A percentile compares a stretch with the other conserved stretches of the same genome.
Evolutionary conservation across 2,113 vertebrate species (phyloP).

Genomic region (Pygoscelis antarcticus): DNA sequence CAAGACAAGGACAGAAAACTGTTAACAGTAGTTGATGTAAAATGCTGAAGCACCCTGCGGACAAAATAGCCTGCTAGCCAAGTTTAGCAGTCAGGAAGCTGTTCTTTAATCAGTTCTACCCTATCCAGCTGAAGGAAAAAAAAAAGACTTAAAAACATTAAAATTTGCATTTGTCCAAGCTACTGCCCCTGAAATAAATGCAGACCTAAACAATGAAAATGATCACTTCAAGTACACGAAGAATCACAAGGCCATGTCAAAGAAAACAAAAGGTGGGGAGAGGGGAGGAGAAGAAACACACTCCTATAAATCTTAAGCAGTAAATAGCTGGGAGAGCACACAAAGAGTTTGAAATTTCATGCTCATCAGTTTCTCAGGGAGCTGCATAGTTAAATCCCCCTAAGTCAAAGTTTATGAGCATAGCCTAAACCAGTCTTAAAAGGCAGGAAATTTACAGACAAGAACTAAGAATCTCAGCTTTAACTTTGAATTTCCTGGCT

Average conservation of each 20-base stretch:
- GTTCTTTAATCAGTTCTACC: neutral
- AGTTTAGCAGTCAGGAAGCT: neutral
- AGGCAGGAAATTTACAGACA: conserved; percentile 64
- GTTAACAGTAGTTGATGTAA: neutral
- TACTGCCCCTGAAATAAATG: neutral
- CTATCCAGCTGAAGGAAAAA: neutral
- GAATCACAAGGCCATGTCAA: neutral
- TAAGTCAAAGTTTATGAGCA: neutral
- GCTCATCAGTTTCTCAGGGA: conserved; percentile 10
- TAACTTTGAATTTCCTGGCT: conserved; percentile 53
- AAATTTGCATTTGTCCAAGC: neutral
- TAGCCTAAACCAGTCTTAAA: conserved; percentile 32
- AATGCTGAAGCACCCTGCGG: neutral
- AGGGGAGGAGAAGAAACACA: neutral
- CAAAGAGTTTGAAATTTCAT: neutral
- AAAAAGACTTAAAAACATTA: neutral
- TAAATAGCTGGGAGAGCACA: neutral
- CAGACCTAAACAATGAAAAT: neutral
- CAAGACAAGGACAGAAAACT: neutral
- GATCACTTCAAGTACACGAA: neutral
- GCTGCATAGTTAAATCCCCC: neutral
- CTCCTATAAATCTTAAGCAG: neutral
- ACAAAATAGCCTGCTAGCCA: neutral
- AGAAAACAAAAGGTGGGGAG: neutral
- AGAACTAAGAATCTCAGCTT: conserved; percentile 48